These are phyloP conservation scores for Altica lythri DNA, from an alignment of 2,888 invertebrate genomes.

Conservation along the genomic window DNA sequence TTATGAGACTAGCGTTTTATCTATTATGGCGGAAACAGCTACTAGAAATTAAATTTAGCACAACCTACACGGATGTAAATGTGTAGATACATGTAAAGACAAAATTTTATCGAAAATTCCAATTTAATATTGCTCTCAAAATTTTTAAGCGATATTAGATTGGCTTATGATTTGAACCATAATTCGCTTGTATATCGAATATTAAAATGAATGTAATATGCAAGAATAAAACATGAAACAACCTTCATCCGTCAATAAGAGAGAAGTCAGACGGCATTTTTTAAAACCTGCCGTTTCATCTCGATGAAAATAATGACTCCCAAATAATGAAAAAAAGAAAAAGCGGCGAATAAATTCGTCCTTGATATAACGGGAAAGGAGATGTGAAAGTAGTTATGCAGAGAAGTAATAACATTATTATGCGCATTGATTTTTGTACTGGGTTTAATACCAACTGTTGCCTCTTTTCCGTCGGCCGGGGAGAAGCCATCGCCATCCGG, in stretches of 20 bases:
- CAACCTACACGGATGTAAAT: background rate
- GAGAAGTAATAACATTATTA: conserved; percentile 12
- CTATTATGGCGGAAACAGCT: background rate
- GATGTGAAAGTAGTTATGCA: conserved; percentile 26
- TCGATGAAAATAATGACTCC: conserved; percentile 2
- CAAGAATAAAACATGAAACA: no score
- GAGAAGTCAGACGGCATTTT: conserved; percentile 7
- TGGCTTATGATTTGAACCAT: no score
- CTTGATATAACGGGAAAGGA: conserved; percentile 24
- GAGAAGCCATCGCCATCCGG: conserved; percentile 11
- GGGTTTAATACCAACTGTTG: conserved; percentile 14
- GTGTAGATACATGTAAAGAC: no score
- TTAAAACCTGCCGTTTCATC: background rate
- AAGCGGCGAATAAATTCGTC: conserved; percentile 13
- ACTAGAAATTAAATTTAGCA: background rate
- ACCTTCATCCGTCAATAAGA: conserved; percentile 7
- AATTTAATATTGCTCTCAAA: no score
- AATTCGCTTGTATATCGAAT: no score
- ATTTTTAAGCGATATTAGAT: no score
- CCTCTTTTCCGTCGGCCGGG: conserved; percentile 1
- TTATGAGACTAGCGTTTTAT: background rate
- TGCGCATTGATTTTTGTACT: conserved; percentile 16
- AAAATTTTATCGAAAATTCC: no score
- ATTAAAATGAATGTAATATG: no score
- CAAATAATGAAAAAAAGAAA: conserved; percentile 9